phyloP scores from a whole-genome alignment of 1,140 invertebrate genomes.

The Tetramorium parvispinum region DNA sequence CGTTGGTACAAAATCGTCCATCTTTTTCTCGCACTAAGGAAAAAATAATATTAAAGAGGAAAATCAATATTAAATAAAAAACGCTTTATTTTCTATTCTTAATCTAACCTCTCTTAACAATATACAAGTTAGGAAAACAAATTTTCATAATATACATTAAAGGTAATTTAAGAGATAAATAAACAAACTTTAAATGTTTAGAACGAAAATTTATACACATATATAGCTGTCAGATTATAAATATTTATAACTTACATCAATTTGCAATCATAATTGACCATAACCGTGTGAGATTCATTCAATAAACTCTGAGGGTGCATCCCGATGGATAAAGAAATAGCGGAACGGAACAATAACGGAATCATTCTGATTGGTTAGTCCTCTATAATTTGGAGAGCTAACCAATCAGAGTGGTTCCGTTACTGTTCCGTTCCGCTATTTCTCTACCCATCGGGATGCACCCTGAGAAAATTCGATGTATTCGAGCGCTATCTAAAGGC shows the following conservation, averaged over 20 bases:
- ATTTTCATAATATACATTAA: neutral
- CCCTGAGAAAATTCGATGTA: no score
- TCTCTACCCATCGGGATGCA: no score
- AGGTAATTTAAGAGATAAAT: neutral
- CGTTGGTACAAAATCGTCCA: constrained; percentile 85
- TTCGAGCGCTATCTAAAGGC: no score
- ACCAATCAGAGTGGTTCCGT: no score
- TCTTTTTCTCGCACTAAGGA: constrained; percentile 59
- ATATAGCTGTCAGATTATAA: neutral
- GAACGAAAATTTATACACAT: neutral
- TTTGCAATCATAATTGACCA: neutral
- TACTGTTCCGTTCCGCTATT: no score
- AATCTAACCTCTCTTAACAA: neutral
- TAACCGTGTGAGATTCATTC: no score
- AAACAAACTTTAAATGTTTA: neutral
- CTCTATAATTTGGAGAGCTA: no score
- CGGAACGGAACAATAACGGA: no score
- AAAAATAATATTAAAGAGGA: neutral
- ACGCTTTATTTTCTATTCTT: neutral
- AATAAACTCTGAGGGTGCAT: no score
- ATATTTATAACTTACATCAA: neutral
- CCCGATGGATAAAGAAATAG: no score
- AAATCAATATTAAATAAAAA: neutral
- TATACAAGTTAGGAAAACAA: neutral
- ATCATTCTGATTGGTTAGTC: no score